Evolutionary conservation across 2,797 vertebrate genomes (phyloP), one percentile per base, ranked within the genome.

Genomic region (Agapornis canus): DNA sequence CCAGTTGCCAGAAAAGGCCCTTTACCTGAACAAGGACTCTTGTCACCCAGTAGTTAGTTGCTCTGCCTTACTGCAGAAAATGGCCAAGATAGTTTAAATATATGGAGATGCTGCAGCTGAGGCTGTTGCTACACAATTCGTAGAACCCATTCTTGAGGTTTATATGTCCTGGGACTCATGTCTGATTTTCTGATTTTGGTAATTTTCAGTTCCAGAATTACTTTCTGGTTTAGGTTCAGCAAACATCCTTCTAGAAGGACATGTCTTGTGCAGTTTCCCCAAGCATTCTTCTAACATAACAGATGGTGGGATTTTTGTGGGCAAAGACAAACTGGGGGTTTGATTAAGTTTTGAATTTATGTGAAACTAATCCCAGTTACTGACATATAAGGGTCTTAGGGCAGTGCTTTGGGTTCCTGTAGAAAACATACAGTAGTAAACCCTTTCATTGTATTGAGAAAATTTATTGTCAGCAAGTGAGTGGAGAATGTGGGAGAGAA

Each of bases 241-340:
- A 59, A 65, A 27, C 65, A 39, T 26, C 35, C 18, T 13, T 64
- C 42, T 13, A 6, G 52, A 57, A 49, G 26, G 66, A 5, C 22
- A 6, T 7, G 16, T 51, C 47, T 73, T 39, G 9, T 52, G 43
- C 64, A 54, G 15, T 61, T 80, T 78, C 39, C 32, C 49, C 25
- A 43, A 2, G 22, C 12, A 26, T 73, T 82, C 42, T 60, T 92
- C 35, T 35, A 8, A 43, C 0, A 0, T 39, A 86, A 45, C 40
- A 91, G 64, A 32, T 75, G 35, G 69, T 89, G 60, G 45, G 70
- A 57, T 60, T 86, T 79, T 35, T 86, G 52, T 75, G 49, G 61
- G 23, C 43, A 87, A 73, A 92, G 56, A 27, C 56, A 22, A 81
- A 68, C 49, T 79, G 43, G 25, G 40, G 13, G 29, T 93, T 87